These are phyloP conservation scores for Tenualosa ilisha DNA, from an alignment of 2,797 vertebrate species.

Conservation along the genomic window DNA sequence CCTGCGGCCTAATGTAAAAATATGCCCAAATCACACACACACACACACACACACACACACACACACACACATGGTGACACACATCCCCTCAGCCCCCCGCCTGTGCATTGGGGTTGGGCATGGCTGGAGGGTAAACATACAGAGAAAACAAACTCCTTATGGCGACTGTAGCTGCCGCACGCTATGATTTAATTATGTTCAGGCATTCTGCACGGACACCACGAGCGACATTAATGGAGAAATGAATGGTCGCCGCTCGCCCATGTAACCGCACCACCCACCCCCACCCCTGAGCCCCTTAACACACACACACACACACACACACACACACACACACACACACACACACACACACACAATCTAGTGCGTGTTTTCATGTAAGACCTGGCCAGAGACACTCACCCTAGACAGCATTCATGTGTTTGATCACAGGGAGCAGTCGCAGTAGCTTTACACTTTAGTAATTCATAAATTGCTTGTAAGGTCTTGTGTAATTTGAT, in stretches of 20 bases:
- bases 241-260: conserved; percentile 57
- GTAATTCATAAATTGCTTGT: background rate
- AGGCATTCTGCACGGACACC: conserved; percentile 46
- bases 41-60: conserved; percentile 3
- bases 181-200: conserved; percentile 71
- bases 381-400: background rate
- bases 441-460: background rate
- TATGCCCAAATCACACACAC: conserved; percentile 53
- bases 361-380: background rate
- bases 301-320: background rate
- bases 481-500: background rate
- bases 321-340: background rate
- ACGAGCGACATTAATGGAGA: conserved; percentile 62
- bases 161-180: conserved; percentile 59
- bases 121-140: conserved; percentile 51
- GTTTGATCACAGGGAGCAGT: background rate
- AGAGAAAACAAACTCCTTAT: conserved; percentile 60
- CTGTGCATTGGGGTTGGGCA: conserved; percentile 50
- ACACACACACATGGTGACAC: conserved; percentile 3
- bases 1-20: conserved; percentile 65
- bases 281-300: background rate
- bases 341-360: background rate
- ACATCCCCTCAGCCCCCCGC: conserved; percentile 19
- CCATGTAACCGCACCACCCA: background rate
- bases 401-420: background rate